Evolutionary conservation across 1,140 invertebrate species (phyloP).

Genomic region (Temnothorax longispinosus): DNA sequence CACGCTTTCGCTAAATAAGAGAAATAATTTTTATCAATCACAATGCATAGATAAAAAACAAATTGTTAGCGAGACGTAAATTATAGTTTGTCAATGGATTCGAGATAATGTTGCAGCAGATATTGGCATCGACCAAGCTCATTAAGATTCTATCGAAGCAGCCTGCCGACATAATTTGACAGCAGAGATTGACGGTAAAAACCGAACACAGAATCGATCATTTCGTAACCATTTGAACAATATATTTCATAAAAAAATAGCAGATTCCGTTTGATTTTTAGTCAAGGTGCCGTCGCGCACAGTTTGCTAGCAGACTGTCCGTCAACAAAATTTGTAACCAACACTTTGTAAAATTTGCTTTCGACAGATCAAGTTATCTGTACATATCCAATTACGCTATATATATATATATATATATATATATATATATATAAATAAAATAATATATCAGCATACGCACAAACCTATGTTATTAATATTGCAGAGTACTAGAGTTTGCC

Average conservation of each 20-base stretch:
- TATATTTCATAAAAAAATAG: background rate
- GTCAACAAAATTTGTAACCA: background rate
- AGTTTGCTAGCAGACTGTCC: background rate
- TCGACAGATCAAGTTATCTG: background rate
- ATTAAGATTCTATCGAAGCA: too few species aligned
- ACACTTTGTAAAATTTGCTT: background rate
- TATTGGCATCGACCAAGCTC: too few species aligned
- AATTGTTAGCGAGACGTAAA: too few species aligned
- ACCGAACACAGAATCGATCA: too few species aligned
- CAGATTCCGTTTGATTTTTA: background rate
- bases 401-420: too few species aligned
- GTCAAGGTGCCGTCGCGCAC: too few species aligned
- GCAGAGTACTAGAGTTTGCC: background rate
- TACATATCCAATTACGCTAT: background rate
- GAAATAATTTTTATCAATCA: background rate
- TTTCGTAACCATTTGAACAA: too few species aligned
- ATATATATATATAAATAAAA: background rate
- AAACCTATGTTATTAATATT: conserved; percentile 51
- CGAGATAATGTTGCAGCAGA: too few species aligned
- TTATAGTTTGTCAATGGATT: background rate
- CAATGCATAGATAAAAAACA: background rate
- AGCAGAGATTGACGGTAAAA: background rate
- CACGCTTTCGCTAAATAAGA: conserved; percentile 67
- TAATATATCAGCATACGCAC: too few species aligned
- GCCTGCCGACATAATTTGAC: background rate